phyloP scores from a whole-genome alignment of 1,140 invertebrate species.

The Cotesia glomerata region DNA sequence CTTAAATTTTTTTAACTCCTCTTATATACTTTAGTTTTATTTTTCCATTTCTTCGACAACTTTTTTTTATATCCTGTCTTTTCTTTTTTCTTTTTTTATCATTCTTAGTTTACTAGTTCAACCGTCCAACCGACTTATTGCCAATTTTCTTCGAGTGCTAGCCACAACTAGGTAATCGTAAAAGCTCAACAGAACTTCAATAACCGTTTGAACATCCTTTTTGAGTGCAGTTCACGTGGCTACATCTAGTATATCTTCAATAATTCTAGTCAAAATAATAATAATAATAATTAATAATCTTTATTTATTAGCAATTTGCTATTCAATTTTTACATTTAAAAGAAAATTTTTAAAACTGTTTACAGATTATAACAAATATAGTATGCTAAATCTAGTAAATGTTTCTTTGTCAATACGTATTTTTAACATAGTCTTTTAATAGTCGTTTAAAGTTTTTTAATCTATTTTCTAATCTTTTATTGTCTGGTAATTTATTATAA shows the following conservation, averaged over 20 bases:
- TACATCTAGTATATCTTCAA: background rate
- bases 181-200: background rate
- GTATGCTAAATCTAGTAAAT: too few species aligned
- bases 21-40: background rate
- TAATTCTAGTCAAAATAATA: background rate
- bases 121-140: constrained; percentile 18
- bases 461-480: too few species aligned
- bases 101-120: background rate
- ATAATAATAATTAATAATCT: too few species aligned
- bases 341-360: too few species aligned
- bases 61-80: background rate
- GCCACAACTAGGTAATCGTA: background rate
- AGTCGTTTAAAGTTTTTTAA: too few species aligned
- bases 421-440: too few species aligned
- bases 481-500: too few species aligned
- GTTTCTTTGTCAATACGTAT: too few species aligned
- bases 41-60: background rate
- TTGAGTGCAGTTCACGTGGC: background rate
- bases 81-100: background rate
- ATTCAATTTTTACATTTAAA: too few species aligned
- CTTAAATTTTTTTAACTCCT: background rate
- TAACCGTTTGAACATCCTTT: background rate
- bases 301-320: too few species aligned
- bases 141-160: constrained; percentile 22
- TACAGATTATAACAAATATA: too few species aligned